phyloP scores from a whole-genome alignment of 2,797 vertebrate genomes.

The Phoebastria nigripes region DNA sequence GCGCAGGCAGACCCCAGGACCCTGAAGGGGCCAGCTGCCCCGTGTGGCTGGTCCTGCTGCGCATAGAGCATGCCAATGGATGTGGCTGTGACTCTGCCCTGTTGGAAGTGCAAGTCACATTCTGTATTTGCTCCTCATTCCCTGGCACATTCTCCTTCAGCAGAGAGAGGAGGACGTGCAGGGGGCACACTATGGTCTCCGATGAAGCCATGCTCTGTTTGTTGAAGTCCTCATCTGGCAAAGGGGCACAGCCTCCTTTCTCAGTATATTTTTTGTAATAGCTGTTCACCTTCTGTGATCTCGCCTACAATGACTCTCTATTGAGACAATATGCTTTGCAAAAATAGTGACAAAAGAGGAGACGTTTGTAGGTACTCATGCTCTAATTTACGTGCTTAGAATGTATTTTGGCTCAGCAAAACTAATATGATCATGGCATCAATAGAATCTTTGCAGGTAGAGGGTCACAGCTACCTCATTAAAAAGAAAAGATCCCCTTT shows the following conservation, averaged over 20 bases:
- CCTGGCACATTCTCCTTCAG: neutral
- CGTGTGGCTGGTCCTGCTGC: accelerated
- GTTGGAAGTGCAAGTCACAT: neutral
- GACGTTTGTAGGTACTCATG: neutral
- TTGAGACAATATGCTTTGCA: neutral
- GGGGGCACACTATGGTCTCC: neutral
- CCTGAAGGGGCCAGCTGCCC: neutral
- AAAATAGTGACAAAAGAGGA: neutral
- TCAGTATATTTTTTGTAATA: neutral
- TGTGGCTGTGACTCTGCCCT: accelerated
- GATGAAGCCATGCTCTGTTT: neutral
- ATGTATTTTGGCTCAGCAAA: neutral
- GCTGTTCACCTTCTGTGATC: neutral
- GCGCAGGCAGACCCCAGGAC: neutral
- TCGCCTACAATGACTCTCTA: neutral
- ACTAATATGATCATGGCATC: neutral
- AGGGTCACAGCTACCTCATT: neutral
- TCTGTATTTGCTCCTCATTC: neutral
- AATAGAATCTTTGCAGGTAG: neutral
- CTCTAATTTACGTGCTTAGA: neutral
- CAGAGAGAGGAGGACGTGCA: neutral
- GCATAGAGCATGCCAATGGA: neutral
- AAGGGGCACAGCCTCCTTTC: neutral
- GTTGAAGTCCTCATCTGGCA: neutral
- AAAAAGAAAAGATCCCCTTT: neutral